Evolutionary conservation across 2,888 invertebrate species (phyloP).

Genomic region (Tupiocoris notatus): DNA sequence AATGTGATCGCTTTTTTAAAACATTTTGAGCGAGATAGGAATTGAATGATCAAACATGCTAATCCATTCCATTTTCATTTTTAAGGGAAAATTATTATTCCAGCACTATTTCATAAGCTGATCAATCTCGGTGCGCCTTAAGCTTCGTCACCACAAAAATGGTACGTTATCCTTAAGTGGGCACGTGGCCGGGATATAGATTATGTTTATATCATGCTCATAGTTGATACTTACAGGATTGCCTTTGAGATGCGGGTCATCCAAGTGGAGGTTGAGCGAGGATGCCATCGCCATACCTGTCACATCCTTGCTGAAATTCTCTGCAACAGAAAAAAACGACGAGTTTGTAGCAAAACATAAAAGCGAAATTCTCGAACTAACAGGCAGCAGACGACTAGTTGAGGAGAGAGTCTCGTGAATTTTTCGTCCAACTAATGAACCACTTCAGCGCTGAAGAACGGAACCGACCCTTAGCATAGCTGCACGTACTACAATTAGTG

Average conservation of each 20-base stretch:
- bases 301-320: slow-evolving; percentile 31
- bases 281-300: slow-evolving; percentile 34
- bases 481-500: slow-evolving; percentile 26
- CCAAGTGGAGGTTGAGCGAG: slow-evolving; percentile 38
- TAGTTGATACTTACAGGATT: slow-evolving; percentile 25
- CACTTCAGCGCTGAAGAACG: not conserved
- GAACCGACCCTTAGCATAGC: not conserved
- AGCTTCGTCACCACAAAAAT: too few species aligned
- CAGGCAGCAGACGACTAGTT: too few species aligned
- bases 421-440: slow-evolving; percentile 12
- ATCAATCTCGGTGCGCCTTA: too few species aligned
- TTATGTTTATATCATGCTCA: not conserved
- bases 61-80: too few species aligned
- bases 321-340: slow-evolving; percentile 17
- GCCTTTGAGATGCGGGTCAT: slow-evolving; percentile 37
- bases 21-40: too few species aligned
- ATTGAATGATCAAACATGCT: too few species aligned
- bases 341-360: slow-evolving; percentile 15
- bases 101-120: too few species aligned
- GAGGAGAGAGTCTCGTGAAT: not conserved
- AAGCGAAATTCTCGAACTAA: too few species aligned
- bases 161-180: too few species aligned
- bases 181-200: not conserved
- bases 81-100: too few species aligned
- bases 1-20: too few species aligned